phyloP scores from a whole-genome alignment of 2,113 vertebrate genomes.

The Callocephalon fimbriatum region DNA sequence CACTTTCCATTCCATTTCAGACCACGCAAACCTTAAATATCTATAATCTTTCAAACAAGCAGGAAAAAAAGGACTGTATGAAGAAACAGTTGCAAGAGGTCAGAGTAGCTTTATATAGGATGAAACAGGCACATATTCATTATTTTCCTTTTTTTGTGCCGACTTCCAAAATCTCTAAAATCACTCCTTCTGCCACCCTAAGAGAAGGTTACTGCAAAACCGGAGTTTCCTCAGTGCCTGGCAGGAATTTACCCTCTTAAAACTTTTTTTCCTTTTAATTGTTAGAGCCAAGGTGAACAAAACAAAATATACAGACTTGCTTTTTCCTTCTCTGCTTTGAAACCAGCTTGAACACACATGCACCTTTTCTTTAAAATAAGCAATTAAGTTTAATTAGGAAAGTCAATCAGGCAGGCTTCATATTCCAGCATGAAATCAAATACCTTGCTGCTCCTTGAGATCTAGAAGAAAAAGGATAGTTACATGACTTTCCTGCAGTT shows the following conservation, averaged over 20 bases:
- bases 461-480: neutral
- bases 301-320: neutral
- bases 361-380: neutral
- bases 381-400: neutral
- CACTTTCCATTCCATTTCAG: neutral
- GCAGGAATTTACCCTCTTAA: neutral
- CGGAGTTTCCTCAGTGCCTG: neutral
- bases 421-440: neutral
- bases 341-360: neutral
- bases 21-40: neutral
- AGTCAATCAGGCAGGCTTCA: neutral
- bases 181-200: accelerated
- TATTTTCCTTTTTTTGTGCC: neutral
- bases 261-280: neutral
- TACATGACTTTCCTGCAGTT: neutral
- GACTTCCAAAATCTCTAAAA: neutral
- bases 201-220: neutral
- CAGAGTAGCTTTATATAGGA: neutral
- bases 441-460: neutral
- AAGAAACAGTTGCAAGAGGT: neutral
- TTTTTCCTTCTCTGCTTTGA: constrained; percentile 1
- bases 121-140: neutral
- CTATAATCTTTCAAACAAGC: neutral
- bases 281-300: neutral
- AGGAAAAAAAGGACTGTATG: neutral